A percentile compares a stretch with the other conserved stretches of the same genome.
These are phyloP conservation scores for Bradypus variegatus DNA, from an alignment of 2,797 vertebrate genomes.

Conservation along the genomic window DNA sequence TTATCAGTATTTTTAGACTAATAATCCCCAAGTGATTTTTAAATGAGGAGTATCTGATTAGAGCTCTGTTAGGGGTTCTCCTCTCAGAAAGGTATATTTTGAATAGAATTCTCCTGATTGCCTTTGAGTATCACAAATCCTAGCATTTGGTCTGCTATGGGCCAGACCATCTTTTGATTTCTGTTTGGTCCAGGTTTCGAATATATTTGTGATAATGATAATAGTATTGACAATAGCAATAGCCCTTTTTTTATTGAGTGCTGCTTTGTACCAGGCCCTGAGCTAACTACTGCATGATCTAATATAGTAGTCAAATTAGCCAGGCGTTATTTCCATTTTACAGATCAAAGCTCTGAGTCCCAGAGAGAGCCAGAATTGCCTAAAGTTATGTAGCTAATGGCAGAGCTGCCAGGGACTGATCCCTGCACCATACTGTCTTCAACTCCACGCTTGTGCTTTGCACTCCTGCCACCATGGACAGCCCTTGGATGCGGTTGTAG, in stretches of 20 bases:
- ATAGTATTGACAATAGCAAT: background rate
- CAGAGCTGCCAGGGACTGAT: background rate
- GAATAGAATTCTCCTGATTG: background rate
- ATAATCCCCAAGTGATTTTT: background rate
- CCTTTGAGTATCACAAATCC: background rate
- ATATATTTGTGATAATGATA: slow-evolving; percentile 6
- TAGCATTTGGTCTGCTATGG: background rate
- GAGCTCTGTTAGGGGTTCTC: background rate
- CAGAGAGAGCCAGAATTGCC: background rate
- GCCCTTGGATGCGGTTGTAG: background rate
- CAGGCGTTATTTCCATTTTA: background rate
- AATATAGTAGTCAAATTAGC: background rate
- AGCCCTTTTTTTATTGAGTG: background rate
- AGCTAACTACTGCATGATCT: background rate
- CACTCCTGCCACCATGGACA: too few species aligned
- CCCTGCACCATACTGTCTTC: background rate
- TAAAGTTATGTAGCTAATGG: background rate
- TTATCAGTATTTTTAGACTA: slow-evolving; percentile 1
- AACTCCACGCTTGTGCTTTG: background rate
- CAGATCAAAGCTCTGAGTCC: background rate
- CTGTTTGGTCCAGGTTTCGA: slow-evolving; percentile 13
- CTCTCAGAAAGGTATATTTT: background rate
- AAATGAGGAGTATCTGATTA: background rate
- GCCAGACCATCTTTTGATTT: background rate
- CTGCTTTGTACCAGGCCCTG: background rate